Percentiles rank a stretch among this genome's conserved stretches.
phyloP scores from a whole-genome alignment of 2,797 vertebrate species.

The Xenops minutus region DNA sequence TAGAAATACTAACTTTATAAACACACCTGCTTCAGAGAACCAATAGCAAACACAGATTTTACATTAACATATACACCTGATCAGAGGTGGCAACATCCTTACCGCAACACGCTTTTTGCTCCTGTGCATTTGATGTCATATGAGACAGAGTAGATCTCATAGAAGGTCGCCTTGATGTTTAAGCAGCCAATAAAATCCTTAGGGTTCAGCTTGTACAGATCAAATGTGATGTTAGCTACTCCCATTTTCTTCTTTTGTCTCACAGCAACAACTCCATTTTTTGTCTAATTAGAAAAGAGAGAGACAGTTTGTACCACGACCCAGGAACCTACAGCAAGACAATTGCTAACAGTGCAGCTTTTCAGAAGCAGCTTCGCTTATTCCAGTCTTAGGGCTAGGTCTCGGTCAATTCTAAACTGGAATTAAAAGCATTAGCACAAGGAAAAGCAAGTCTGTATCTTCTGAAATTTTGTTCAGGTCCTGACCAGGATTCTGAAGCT shows the following conservation, averaged over 20 bases:
- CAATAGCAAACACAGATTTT: not conserved
- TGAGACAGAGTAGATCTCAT: slow-evolving; percentile 82
- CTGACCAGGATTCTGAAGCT: not conserved
- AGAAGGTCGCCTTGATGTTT: slow-evolving; percentile 81
- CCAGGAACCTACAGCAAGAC: not conserved
- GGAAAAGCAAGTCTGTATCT: not conserved
- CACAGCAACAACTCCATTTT: slow-evolving; percentile 29
- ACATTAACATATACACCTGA: rapidly evolving
- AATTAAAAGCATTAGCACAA: not conserved
- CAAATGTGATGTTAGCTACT: slow-evolving; percentile 83
- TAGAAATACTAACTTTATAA: not conserved
- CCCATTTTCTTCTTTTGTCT: slow-evolving; percentile 75
- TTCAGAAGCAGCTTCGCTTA: not conserved
- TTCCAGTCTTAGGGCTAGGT: not conserved
- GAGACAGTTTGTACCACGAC: not conserved
- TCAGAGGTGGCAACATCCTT: slow-evolving; percentile 23
- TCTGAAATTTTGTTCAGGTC: not conserved
- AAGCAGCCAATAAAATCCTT: slow-evolving; percentile 86
- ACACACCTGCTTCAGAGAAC: not conserved
- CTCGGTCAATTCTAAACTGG: not conserved
- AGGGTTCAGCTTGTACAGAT: slow-evolving; percentile 85
- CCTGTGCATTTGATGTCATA: slow-evolving; percentile 81
- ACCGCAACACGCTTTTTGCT: slow-evolving; percentile 79
- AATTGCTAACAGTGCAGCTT: not conserved
- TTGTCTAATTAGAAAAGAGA: slow-evolving; percentile 41